Percentiles rank a stretch among this genome's conserved stretches.
These are phyloP conservation scores for Gila robusta DNA, from an alignment of 2,797 vertebrate genomes.

Conservation along the genomic window DNA sequence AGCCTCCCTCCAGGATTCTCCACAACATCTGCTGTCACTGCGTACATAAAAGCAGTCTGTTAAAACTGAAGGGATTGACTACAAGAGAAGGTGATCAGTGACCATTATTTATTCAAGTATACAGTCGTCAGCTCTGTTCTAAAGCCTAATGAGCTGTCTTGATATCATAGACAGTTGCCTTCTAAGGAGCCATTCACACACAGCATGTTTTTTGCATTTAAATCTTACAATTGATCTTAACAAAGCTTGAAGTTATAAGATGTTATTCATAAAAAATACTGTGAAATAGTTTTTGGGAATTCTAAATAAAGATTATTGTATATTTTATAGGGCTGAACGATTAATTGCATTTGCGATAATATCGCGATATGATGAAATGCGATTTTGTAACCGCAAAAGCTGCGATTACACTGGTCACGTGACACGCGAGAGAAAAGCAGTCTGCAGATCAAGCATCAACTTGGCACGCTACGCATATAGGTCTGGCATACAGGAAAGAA, in stretches of 20 bases:
- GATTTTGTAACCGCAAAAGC: too few species aligned
- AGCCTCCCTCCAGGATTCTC: slow-evolving; percentile 27
- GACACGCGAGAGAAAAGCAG: too few species aligned
- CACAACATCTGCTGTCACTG: slow-evolving; percentile 30
- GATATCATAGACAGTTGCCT: neutral
- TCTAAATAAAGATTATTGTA: too few species aligned
- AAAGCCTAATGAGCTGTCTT: slow-evolving; percentile 8
- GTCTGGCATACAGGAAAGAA: too few species aligned
- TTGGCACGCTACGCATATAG: too few species aligned
- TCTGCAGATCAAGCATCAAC: too few species aligned
- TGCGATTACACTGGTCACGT: too few species aligned
- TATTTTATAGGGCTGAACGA: too few species aligned
- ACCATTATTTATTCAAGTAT: neutral
- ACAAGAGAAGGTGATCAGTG: slow-evolving; percentile 14
- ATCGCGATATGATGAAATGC: too few species aligned
- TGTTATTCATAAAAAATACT: neutral
- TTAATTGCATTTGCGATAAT: too few species aligned
- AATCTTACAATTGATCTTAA: neutral
- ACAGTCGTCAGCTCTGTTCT: slow-evolving; percentile 5
- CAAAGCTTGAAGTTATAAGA: neutral
- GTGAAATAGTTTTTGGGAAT: too few species aligned
- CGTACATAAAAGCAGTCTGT: slow-evolving; percentile 34
- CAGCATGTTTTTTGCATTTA: neutral
- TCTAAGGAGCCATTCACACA: neutral
- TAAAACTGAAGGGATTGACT: neutral